Evolutionary conservation across 1,140 invertebrate species (phyloP), one percentile per base, ranked within the genome.

Genomic region (Ostrea edulis): DNA sequence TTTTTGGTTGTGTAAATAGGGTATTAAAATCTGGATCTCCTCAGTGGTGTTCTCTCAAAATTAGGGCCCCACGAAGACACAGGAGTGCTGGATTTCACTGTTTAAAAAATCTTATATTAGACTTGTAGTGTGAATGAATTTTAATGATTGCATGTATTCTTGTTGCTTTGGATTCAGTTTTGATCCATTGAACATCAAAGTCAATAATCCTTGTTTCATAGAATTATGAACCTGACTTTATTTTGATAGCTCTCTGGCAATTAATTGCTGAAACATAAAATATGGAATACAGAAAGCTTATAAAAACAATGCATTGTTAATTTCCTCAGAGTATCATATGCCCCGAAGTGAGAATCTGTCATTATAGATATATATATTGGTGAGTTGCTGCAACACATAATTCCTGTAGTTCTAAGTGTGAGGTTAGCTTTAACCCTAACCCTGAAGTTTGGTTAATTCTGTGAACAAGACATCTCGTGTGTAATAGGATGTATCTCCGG

Each of bases 271-370:
- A 22, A 62, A n/a, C 14, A n/a, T 62, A 20, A n/a, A 62, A 17
- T 62, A n/a, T 35, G 25, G 22, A 14, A 25, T 29, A 77, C 12
- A 14, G 25, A 29, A 29, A 25, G 29, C 25, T 44, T 25, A 44
- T 44, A 5, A 77, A 29, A 77, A 77, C 22, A 77, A 29, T 77
- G 29, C 22, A 77, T 77, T 77, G 35, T 77, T 77, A 77, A 77
- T 77, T 29, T 77, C 29, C 25, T 25, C 29, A 35, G 68, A 62
- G 55, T n/a, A 62, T 62, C 7, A 62, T 20, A 62, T 62, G 55
- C 14, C 55, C 55, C 20, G 17, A 62, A 20, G 55, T 62, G 12
- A 62, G 3, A 62, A 62, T 17, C 9, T 77, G 14, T 35, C 68
- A 77, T 35, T 77, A 20, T 77, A 14, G 9, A 14, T 17, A 62